Evolutionary conservation across 2,888 invertebrate species (phyloP).

Genomic region (Asteroscopus sphinx): DNA sequence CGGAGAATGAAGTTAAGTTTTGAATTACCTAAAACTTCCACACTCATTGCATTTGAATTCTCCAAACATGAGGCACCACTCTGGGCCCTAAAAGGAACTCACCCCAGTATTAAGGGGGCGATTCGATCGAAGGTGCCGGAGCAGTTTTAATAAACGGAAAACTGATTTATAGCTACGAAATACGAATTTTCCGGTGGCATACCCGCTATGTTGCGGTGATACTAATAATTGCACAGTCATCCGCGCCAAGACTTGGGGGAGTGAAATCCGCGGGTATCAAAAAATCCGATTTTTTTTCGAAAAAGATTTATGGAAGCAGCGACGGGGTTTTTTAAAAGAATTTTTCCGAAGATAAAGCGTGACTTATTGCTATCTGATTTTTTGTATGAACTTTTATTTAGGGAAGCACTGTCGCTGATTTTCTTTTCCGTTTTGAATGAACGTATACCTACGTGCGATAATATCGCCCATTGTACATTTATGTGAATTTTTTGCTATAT

Average conservation of each 20-base stretch:
- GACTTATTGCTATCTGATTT: slow-evolving; percentile 48
- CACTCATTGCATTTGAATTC: too few species aligned
- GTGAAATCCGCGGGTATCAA: slow-evolving; percentile 23
- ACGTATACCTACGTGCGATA: too few species aligned
- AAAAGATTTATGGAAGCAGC: slow-evolving; percentile 56
- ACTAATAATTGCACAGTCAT: slow-evolving; percentile 83
- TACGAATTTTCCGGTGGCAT: slow-evolving; percentile 75
- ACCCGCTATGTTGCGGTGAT: slow-evolving; percentile 68
- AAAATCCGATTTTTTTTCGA: slow-evolving; percentile 37
- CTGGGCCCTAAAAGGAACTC: slow-evolving; percentile 36
- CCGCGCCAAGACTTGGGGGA: slow-evolving; percentile 63
- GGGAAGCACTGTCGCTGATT: slow-evolving; percentile 14
- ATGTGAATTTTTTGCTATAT: too few species aligned
- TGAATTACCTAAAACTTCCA: background rate
- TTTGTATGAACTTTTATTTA: slow-evolving; percentile 41
- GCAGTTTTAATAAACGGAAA: slow-evolving; percentile 84
- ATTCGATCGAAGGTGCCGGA: slow-evolving; percentile 71
- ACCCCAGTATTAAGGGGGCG: slow-evolving; percentile 57
- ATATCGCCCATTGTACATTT: too few species aligned
- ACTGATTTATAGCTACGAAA: slow-evolving; percentile 83
- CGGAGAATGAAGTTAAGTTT: too few species aligned
- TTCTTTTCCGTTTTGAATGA: slow-evolving; percentile 8
- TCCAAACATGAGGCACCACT: background rate
- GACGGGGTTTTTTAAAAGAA: slow-evolving; percentile 41
- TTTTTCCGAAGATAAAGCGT: slow-evolving; percentile 42